A percentile compares a stretch with the other conserved stretches of the same genome.
Conservation (phyloP, 1,140 invertebrate genomes). For the Pachyrhynchus sulphureomaculatus region DNA sequence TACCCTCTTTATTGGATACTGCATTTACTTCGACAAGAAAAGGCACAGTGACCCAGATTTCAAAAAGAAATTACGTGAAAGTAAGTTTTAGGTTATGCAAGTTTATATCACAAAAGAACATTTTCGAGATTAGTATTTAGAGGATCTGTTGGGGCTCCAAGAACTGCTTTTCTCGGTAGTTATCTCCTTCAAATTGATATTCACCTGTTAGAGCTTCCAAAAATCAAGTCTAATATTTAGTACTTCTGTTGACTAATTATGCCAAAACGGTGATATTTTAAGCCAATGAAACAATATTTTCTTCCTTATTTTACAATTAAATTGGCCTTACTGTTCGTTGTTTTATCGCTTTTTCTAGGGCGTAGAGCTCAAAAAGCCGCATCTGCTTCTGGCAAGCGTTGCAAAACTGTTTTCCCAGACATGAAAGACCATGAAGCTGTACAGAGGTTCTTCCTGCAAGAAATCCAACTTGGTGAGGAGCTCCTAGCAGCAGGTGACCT, state of each 20-base stretch:
- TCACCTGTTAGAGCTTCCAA: no score
- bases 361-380: slow-evolving; percentile 58
- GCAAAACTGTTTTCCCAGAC: slow-evolving; percentile 70
- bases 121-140: no score
- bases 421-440: slow-evolving; percentile 89
- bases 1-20: slow-evolving; percentile 90
- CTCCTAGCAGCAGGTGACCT: slow-evolving; percentile 81
- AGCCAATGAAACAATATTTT: no score
- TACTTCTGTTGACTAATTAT: no score
- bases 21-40: slow-evolving; percentile 95
- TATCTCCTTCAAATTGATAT: no score
- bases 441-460: slow-evolving; percentile 87
- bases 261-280: no score
- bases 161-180: no score
- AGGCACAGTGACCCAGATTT: slow-evolving; percentile 91
- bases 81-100: slow-evolving; percentile 63
- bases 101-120: slow-evolving; percentile 35
- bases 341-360: slow-evolving; percentile 54
- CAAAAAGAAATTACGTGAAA: slow-evolving; percentile 91
- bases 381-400: slow-evolving; percentile 44
- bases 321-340: no score
- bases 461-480: slow-evolving; percentile 90
- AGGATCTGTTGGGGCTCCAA: no score
- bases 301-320: no score
- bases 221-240: no score